Evolutionary conservation across 2,113 vertebrate genomes (phyloP), one percentile per base, ranked within the genome.

Genomic region (Diadophis punctatus): DNA sequence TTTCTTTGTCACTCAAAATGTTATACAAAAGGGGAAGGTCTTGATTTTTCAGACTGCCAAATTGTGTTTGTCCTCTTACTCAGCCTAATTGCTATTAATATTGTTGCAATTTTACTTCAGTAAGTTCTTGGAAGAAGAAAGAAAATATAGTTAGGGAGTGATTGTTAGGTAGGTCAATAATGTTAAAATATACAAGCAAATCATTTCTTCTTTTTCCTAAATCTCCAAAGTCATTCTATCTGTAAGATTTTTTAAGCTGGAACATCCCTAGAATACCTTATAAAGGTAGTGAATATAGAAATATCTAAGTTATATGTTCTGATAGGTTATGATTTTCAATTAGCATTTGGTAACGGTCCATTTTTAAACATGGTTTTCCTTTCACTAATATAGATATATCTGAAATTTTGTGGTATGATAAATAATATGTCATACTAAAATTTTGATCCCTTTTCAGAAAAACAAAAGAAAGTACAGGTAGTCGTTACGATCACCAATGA

Each of bases 41-140:
- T 89, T 0, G 48, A 95, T 95, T 96, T 96, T 96, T 96, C 93
- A 95, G 84, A 86, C 80, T 74, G 48, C 90, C 94, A 60, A 86
- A 92, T 95, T 95, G 93, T 95, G 88, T 96, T 96, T 96, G 95
- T 96, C 94, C 94, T 96, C 55, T 92, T 92, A 5, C 94, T 97
- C 96, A 96, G 91, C 91, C 91, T 96, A 94, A 95, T 95, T 90
- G 86, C 93, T 90, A 87, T 94, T 96, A 90, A 58, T 87, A 93
- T 96, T 95, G 94, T 96, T 96, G 95, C 94, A 93, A 93, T 94
- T 90, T 25, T 55, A 93, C 95, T 94, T 95, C 95, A 96, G 96
- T 93, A 95, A 90, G 93, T 95, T 96, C 95, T 97, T 93, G 94
- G 92, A 89, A 93, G 95, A 92, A 95, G 95, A 93, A 92, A 93